Base-by-base conservation (phyloP, 2,113 vertebrate genomes). In the Coreoperca whiteheadi region DNA sequence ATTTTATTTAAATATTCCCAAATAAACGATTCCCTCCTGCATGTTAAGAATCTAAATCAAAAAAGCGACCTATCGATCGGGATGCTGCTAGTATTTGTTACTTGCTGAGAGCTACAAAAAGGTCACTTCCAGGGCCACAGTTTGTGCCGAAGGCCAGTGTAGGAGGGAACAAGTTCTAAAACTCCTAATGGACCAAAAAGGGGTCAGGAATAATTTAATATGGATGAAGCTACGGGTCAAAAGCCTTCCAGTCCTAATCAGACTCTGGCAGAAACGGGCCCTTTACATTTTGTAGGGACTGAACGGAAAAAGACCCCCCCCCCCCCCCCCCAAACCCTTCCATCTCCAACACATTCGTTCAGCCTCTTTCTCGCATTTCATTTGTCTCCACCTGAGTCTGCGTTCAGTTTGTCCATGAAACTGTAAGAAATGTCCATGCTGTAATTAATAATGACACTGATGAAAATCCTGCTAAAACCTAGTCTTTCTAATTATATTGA, bases 321-420 rank as follows among this genome's bases (percentile, higher is more conserved):
- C 46, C 18, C 46, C 51, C 28, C 21, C 28, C 16, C 43, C 25
- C 39, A 37, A 70, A 69, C 66, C 73, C 43, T 20, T 1, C 46
- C 57, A 16, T 54, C 72, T 84, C n/a, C 2, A n/a, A 70, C 84
- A 88, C 84, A 9, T 34, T 30, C 74, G 0, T 53, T 81, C 77
- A 18, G 2, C 23, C 46, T 56, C 61, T 18, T 21, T 10, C 48
- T 30, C 56, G 67, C 8, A 3, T 32, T 77, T 86, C 43, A 48
- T 65, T 6, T 18, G 7, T 20, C 53, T 65, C 20, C 50, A 11
- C 2, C 51, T 1, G 1, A 54, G 15, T 65, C 3, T 67, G 7
- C 20, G 5, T 14, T 25, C 70, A 12, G 6, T 23, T 56, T 25
- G n/a, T 80, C 14, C n/a, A n/a, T n/a, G n/a, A n/a, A n/a, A n/a